Conservation (phyloP, 2,113 vertebrate genomes). For the Rhineura floridana region DNA sequence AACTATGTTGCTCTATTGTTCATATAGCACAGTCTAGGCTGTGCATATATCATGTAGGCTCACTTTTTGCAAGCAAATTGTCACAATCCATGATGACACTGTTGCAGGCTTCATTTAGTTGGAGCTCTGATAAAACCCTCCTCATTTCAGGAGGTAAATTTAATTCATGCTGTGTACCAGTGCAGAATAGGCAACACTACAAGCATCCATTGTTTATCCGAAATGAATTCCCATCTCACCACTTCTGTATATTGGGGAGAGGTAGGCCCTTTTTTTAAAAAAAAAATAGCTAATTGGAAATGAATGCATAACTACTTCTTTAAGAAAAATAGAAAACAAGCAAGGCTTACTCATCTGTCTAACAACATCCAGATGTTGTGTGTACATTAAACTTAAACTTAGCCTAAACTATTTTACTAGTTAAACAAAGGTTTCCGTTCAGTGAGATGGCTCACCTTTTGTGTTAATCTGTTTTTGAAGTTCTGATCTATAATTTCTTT, state of each 20-base stretch:
- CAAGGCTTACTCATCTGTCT: not conserved
- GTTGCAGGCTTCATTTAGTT: not conserved
- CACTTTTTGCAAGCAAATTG: not conserved
- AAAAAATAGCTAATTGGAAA: not conserved
- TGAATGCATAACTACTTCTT: not conserved
- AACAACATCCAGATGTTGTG: not conserved
- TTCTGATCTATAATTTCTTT: not conserved
- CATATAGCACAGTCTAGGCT: not conserved
- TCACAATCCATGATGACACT: not conserved
- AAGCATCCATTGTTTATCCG: not conserved
- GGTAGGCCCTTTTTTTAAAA: not conserved
- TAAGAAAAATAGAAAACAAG: not conserved
- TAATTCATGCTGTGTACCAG: not conserved
- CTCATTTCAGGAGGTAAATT: not conserved
- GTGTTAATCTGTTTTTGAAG: not conserved
- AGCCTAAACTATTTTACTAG: not conserved
- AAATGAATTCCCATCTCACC: not conserved
- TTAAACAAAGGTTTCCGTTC: not conserved
- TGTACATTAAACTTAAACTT: not conserved
- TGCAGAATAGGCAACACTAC: not conserved
- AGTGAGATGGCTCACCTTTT: not conserved
- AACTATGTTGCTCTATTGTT: not conserved
- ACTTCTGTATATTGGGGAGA: not conserved
- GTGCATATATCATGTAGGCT: not conserved
- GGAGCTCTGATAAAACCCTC: no score